A percentile compares a stretch with the other conserved stretches of the same genome.
Evolutionary conservation across 1,140 invertebrate species (phyloP).

Genomic region (Panagrolaimus sp.): DNA sequence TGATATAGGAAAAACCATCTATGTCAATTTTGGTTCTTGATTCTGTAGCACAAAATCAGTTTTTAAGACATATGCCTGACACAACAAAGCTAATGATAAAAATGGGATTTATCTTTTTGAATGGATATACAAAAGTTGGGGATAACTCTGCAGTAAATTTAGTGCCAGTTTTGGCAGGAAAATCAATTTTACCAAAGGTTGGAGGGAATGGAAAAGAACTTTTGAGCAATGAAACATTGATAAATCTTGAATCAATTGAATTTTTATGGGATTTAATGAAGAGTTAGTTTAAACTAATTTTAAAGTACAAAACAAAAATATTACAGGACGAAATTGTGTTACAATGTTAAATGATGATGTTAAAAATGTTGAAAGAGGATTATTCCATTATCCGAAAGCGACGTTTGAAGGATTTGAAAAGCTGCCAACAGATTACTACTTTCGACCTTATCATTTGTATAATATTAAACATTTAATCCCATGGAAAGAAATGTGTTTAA

Average conservation of each 20-base stretch:
- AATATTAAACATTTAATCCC: slow-evolving; percentile 26
- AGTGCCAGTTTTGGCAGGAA: slow-evolving; percentile 38
- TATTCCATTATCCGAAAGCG: slow-evolving; percentile 45
- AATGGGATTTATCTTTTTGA: slow-evolving; percentile 40
- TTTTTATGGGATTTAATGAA: slow-evolving; percentile 37
- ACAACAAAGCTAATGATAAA: slow-evolving; percentile 44
- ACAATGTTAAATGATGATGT: slow-evolving; percentile 53
- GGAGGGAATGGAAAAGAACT: slow-evolving; percentile 29
- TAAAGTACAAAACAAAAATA: slow-evolving; percentile 1
- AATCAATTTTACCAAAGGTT: slow-evolving; percentile 21
- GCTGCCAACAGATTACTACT: slow-evolving; percentile 50
- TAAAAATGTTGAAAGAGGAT: slow-evolving; percentile 32
- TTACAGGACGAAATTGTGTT: slow-evolving; percentile 39
- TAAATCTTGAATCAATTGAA: slow-evolving; percentile 23
- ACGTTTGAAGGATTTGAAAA: slow-evolving; percentile 39
- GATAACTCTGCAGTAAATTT: slow-evolving; percentile 53
- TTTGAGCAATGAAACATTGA: slow-evolving; percentile 15
- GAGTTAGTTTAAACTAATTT: slow-evolving; percentile 14
- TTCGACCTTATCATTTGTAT: slow-evolving; percentile 31
- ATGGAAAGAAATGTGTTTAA: slow-evolving; percentile 26
- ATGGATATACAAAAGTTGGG: slow-evolving; percentile 50
- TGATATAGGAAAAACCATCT: slow-evolving; percentile 18
- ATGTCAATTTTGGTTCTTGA: slow-evolving; percentile 41
- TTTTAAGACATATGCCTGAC: slow-evolving; percentile 44
- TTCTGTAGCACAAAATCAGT: slow-evolving; percentile 44